Percentiles rank a stretch among this genome's conserved stretches.
Evolutionary conservation across 2,113 vertebrate species (phyloP).

Genomic region (Cyanoliseus patagonus): DNA sequence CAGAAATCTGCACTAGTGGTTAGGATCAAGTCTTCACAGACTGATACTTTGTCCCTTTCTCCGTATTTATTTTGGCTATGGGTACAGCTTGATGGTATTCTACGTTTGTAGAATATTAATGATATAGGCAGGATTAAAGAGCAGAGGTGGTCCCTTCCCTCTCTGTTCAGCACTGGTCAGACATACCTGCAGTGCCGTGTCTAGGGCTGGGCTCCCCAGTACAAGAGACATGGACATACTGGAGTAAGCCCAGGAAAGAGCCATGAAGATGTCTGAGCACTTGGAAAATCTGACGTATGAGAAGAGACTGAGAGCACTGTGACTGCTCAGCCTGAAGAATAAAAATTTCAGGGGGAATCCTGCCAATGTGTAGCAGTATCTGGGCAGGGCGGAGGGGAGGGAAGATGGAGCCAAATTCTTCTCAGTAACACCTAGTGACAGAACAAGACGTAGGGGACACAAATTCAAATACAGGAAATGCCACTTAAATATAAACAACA

Average conservation of each 20-base stretch:
- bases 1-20: not conserved
- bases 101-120: not conserved
- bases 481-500: not conserved
- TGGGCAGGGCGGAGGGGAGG: not conserved
- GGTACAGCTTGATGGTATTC: not conserved
- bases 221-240: not conserved
- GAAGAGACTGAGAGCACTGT: not conserved
- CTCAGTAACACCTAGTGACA: not conserved
- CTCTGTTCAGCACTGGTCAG: not conserved
- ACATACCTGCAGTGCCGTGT: not conserved
- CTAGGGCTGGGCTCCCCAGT: not conserved
- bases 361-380: not conserved
- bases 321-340: not conserved
- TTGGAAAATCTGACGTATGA: not conserved
- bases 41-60: not conserved
- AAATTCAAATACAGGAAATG: not conserved
- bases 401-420: not conserved
- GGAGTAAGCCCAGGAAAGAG: not conserved
- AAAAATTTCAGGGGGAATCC: not conserved
- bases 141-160: not conserved
- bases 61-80: not conserved
- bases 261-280: not conserved
- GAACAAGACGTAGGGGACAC: not conserved
- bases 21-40: not conserved
- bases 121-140: not conserved